These are phyloP conservation scores for Homarus gammarus DNA, from an alignment of 2,888 invertebrate species.

Conservation along the genomic window DNA sequence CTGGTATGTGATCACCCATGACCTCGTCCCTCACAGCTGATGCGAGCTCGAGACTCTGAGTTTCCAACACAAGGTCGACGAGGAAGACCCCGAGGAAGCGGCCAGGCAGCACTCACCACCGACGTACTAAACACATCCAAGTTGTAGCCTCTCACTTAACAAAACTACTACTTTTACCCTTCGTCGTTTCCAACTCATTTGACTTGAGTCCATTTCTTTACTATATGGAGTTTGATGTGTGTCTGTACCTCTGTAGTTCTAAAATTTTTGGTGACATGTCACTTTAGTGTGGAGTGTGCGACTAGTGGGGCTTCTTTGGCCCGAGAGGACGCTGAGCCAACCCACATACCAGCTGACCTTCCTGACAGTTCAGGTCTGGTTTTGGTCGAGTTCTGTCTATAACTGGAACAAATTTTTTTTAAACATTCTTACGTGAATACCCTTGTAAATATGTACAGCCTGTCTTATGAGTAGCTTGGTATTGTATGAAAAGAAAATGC, in stretches of 20 bases:
- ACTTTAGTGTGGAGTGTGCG: constrained; percentile 15
- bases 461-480: not conserved
- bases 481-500: not conserved
- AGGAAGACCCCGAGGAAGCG: constrained; percentile 20
- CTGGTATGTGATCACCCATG: constrained; percentile 13
- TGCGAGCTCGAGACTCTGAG: constrained; percentile 51
- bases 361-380: constrained; percentile 17
- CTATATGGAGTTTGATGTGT: not conserved
- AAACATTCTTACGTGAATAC: not conserved
- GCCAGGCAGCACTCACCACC: not conserved
- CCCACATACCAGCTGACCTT: not conserved
- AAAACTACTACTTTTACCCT: not conserved
- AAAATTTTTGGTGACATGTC: constrained; percentile 13
- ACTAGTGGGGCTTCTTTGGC: not conserved
- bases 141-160: not conserved
- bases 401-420: not conserved
- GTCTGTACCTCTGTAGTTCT: constrained; percentile 24
- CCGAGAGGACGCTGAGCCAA: constrained; percentile 39
- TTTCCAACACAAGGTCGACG: constrained; percentile 28
- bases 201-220: not conserved
- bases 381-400: not conserved
- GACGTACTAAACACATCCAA: constrained; percentile 35
- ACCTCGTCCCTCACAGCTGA: constrained; percentile 61
- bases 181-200: not conserved
- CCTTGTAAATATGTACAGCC: not conserved